These are phyloP conservation scores for Myotis daubentonii DNA, from an alignment of 2,797 vertebrate species.

Conservation along the genomic window DNA sequence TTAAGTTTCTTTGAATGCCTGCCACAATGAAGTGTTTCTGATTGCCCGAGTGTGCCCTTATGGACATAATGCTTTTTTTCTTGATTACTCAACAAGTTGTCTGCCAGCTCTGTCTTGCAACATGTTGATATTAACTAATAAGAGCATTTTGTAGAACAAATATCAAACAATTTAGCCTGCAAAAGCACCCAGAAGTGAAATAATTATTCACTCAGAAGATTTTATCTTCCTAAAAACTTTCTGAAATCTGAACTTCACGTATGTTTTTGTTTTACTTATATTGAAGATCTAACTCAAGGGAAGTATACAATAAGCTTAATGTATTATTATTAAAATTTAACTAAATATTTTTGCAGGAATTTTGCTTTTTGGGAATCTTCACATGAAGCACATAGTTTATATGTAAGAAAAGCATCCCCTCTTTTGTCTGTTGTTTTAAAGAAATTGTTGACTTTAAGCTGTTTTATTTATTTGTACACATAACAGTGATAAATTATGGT, in stretches of 20 bases:
- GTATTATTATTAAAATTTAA: constrained; percentile 5
- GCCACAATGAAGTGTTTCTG: constrained; percentile 45
- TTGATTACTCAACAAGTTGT: constrained; percentile 50
- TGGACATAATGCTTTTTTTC: constrained; percentile 29
- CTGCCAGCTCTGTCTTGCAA: constrained; percentile 22
- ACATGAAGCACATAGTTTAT: neutral
- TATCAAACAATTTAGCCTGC: constrained; percentile 59
- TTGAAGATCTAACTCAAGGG: constrained; percentile 50
- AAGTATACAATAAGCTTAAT: constrained; percentile 31
- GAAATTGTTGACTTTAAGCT: neutral
- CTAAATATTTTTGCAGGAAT: neutral
- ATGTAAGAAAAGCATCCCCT: neutral
- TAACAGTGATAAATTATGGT: neutral
- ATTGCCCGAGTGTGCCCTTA: neutral
- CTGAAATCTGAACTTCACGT: constrained; percentile 74
- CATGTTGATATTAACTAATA: constrained; percentile 70
- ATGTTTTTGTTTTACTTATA: constrained; percentile 53
- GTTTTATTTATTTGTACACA: neutral
- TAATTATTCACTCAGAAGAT: constrained; percentile 75
- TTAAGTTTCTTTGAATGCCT: constrained; percentile 40
- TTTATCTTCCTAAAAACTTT: constrained; percentile 73
- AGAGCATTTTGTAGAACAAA: constrained; percentile 61
- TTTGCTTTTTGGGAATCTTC: neutral
- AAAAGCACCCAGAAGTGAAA: constrained; percentile 71
- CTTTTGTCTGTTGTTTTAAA: neutral